Conservation (phyloP, 2,113 vertebrate species). For the Misgurnus mizolepis region DNA sequence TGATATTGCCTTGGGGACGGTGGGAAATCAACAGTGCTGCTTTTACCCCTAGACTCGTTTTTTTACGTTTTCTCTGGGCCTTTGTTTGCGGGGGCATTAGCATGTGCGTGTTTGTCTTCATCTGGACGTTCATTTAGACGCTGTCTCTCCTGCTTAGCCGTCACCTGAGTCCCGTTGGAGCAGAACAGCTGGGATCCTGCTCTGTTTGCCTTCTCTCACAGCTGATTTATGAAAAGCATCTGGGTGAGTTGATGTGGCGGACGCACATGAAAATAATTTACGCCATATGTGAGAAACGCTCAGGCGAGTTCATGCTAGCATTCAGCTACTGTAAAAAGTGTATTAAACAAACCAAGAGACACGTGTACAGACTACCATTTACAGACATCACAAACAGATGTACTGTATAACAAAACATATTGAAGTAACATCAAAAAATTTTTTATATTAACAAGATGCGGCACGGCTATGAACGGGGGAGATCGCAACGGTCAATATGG, state of each 20-base stretch:
- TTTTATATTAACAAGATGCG: no score
- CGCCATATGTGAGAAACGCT: constrained; percentile 17
- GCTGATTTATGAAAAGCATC: constrained; percentile 60
- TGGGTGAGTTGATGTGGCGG: constrained; percentile 44
- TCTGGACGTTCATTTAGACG: constrained; percentile 57
- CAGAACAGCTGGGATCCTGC: constrained; percentile 62
- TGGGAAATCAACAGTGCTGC: constrained; percentile 44
- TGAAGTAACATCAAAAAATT: no score
- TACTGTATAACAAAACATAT: no score
- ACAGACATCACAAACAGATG: no score
- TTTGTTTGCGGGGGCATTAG: constrained; percentile 59
- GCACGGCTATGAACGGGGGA: no score
- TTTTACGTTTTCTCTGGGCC: constrained; percentile 49
- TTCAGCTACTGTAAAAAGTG: not conserved
- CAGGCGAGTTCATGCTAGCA: constrained; percentile 31
- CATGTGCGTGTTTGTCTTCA: constrained; percentile 51
- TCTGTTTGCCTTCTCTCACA: not conserved
- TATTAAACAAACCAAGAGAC: not conserved
- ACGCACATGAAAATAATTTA: constrained; percentile 51
- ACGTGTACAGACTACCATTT: no score
- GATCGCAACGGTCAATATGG: no score
- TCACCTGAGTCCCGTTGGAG: constrained; percentile 75
- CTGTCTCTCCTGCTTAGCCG: constrained; percentile 56
- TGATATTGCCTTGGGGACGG: constrained; percentile 61
- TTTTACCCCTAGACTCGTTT: constrained; percentile 27